Conservation (phyloP, 2,888 invertebrate species). For the Hirtodrosophila trivittata region DNA sequence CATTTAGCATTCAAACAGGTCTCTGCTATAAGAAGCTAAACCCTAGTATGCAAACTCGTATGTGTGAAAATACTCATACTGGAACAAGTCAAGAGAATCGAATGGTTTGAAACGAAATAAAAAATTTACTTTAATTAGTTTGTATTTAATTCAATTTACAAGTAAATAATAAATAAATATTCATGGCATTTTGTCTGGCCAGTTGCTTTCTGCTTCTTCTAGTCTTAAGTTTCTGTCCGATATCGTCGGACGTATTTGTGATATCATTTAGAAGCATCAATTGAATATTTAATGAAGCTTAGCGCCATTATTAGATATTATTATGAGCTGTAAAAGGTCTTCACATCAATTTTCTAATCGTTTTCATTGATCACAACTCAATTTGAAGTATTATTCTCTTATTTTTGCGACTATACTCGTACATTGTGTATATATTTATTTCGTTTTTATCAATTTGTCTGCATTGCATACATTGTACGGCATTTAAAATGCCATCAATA, state of each 20-base stretch:
- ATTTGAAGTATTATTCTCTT: constrained; percentile 1
- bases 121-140: constrained; percentile 60
- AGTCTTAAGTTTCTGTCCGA: background rate
- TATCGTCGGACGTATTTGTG: no score
- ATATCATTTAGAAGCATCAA: constrained; percentile 29
- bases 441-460: constrained; percentile 13
- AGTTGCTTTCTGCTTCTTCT: constrained; percentile 3
- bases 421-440: background rate
- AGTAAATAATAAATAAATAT: constrained; percentile 31
- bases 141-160: constrained; percentile 72
- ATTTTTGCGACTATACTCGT: no score
- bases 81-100: background rate
- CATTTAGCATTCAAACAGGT: constrained; percentile 39
- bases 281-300: constrained; percentile 30
- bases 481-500: constrained; percentile 32
- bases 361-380: constrained; percentile 22
- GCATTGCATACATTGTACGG: constrained; percentile 11
- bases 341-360: background rate
- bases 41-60: background rate
- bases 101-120: constrained; percentile 4
- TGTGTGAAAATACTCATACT: background rate
- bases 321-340: background rate
- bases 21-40: background rate
- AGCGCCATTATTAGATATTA: constrained; percentile 7
- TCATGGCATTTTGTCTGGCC: background rate